phyloP scores from a whole-genome alignment of 2,888 invertebrate genomes.

The Rhorus exstirpatorius region DNA sequence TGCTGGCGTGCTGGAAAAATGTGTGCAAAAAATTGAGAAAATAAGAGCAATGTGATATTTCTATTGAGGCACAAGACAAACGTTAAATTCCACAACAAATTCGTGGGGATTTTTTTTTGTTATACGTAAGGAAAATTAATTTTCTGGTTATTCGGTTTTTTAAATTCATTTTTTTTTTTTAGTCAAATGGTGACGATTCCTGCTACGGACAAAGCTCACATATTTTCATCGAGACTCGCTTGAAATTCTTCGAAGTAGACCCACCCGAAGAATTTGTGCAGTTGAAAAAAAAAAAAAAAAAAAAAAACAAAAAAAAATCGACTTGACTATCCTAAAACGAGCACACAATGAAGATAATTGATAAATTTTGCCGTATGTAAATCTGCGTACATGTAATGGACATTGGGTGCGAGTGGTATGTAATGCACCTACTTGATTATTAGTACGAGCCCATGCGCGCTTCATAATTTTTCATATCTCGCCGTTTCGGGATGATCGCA shows the following conservation, averaged over 20 bases:
- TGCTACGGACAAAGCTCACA: conserved; percentile 45
- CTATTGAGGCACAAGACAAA: too few relatives aligned
- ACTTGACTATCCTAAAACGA: conserved; percentile 33
- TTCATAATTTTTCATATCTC: conserved; percentile 60
- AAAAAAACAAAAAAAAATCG: conserved; percentile 30
- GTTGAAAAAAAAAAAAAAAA: conserved; percentile 10
- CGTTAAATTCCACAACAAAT: too few relatives aligned
- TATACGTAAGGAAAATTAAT: too few relatives aligned
- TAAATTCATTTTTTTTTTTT: background rate
- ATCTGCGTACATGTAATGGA: conserved; percentile 67
- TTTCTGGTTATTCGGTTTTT: background rate
- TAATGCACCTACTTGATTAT: conserved; percentile 74
- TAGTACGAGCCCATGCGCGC: conserved; percentile 73
- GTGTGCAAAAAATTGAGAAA: too few relatives aligned
- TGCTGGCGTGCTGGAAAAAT: too few relatives aligned
- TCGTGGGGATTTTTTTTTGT: too few relatives aligned
- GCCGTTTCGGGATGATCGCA: conserved; percentile 62
- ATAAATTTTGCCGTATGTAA: conserved; percentile 56
- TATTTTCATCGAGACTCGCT: conserved; percentile 73
- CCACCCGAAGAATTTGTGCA: conserved; percentile 45
- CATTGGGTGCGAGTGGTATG: conserved; percentile 71
- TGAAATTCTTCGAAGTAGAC: conserved; percentile 49
- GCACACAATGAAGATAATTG: conserved; percentile 50
- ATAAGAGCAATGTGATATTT: too few relatives aligned
- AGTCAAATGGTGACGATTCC: conserved; percentile 15